Evolutionary conservation across 2,113 vertebrate genomes (phyloP).

Genomic region (Ictalurus punctatus): DNA sequence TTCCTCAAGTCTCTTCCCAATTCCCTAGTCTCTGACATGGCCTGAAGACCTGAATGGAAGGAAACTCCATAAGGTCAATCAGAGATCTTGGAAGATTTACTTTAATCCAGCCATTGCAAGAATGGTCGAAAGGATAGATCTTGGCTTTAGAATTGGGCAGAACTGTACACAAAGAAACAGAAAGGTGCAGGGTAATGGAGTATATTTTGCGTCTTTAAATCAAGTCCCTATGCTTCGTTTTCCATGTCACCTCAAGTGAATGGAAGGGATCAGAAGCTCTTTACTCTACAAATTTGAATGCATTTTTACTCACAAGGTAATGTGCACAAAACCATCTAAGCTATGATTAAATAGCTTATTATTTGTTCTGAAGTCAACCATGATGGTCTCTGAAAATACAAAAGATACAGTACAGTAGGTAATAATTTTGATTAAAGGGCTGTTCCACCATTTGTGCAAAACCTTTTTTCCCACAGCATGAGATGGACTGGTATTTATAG

Average conservation of each 20-base stretch:
- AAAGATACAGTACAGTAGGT: background rate
- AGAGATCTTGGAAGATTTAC: slow-evolving; percentile 21
- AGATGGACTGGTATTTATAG: slow-evolving; percentile 4
- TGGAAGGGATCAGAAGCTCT: slow-evolving; percentile 72
- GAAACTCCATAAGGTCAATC: slow-evolving; percentile 20
- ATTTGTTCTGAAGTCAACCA: background rate
- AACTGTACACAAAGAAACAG: slow-evolving; percentile 44
- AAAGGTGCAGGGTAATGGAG: slow-evolving; percentile 41
- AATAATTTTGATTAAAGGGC: background rate
- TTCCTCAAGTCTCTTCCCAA: slow-evolving; percentile 25
- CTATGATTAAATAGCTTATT: slow-evolving; percentile 64
- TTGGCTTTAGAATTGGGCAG: slow-evolving; percentile 49
- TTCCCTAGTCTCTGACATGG: slow-evolving; percentile 20
- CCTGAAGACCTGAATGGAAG: slow-evolving; percentile 22
- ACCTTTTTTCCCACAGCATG: background rate
- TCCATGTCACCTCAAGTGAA: slow-evolving; percentile 43
- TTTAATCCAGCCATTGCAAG: slow-evolving; percentile 25
- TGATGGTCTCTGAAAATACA: slow-evolving; percentile 32
- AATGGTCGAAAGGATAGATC: slow-evolving; percentile 35
- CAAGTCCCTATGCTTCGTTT: slow-evolving; percentile 26
- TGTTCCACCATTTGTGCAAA: background rate
- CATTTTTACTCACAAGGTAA: slow-evolving; percentile 99
- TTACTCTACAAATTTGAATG: slow-evolving; percentile 97
- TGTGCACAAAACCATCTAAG: slow-evolving; percentile 69
- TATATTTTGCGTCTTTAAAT: slow-evolving; percentile 23